A percentile compares a stretch with the other conserved stretches of the same genome.
Conservation (phyloP, 2,113 vertebrate genomes). For the Chitala chitala region DNA sequence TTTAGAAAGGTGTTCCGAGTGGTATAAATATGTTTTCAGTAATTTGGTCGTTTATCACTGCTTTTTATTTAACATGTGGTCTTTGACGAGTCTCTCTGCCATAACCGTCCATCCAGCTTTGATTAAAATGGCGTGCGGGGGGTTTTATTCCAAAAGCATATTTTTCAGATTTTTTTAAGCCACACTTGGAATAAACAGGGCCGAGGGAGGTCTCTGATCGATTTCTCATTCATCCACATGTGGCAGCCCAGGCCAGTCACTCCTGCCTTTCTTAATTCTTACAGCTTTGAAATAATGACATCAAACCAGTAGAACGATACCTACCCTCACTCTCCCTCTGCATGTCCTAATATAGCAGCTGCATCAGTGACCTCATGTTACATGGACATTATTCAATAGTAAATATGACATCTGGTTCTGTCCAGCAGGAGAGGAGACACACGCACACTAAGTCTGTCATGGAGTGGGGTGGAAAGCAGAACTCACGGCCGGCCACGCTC, state of each 20-base stretch:
- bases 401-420: slow-evolving; percentile 31
- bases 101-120: slow-evolving; percentile 19
- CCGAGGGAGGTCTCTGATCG: slow-evolving; percentile 4
- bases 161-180: slow-evolving; percentile 15
- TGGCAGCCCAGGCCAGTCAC: slow-evolving; percentile 1
- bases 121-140: slow-evolving; percentile 14
- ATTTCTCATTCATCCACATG: slow-evolving; percentile 23
- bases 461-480: slow-evolving; percentile 21
- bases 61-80: neutral
- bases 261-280: slow-evolving; percentile 17
- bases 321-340: too few relatives aligned
- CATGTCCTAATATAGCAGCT: slow-evolving; percentile 38
- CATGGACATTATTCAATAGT: slow-evolving; percentile 28
- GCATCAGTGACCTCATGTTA: slow-evolving; percentile 30
- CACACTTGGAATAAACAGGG: slow-evolving; percentile 8
- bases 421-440: slow-evolving; percentile 12
- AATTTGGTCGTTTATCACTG: slow-evolving; percentile 20
- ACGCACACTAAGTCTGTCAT: slow-evolving; percentile 29
- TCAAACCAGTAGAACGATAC: slow-evolving; percentile 36
- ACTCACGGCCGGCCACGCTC: slow-evolving; percentile 3
- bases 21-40: slow-evolving; percentile 20
- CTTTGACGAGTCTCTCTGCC: slow-evolving; percentile 3
- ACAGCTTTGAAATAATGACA: slow-evolving; percentile 31
- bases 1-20: neutral
- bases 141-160: slow-evolving; percentile 11